Evolutionary conservation across 1,140 invertebrate species (phyloP), one percentile per base, ranked within the genome.

Genomic region (Drosophila varians): DNA sequence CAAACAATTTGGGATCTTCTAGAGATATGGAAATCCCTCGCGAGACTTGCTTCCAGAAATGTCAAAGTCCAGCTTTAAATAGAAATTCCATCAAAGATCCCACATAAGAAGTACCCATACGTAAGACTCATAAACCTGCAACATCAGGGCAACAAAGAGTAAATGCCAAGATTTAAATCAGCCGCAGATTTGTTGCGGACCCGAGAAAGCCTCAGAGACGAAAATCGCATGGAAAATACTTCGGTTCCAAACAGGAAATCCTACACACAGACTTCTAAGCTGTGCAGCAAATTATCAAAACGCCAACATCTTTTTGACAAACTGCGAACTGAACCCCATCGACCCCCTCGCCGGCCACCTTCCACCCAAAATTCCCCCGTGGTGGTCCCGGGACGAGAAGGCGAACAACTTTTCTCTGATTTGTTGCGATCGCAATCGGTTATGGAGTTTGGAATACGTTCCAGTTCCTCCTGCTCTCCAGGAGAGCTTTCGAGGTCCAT

Each of bases 231-330:
- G 36, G 54, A 79, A 62, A 62, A 73, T 65, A 70, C 65, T 72
- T 65, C 75, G 56, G 12, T 45, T 18, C 47, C 16, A 84, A 87
- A 87, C 82, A 82, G 82, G 82, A 87, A 87, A 87, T 87, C 83
- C 82, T 87, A 87, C 77, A 77, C 82, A 82, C 34, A 48, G 60
- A 58, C 64, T 73, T 55, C 64, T 52, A 40, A 60, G 68, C 48
- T 73, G 55, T 76, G 68, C 51, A 76, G 76, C 72, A 87, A 87
- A 87, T 87, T 87, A 87, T 87, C 82, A 87, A 87, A 87, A 87
- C 82, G 82, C 82, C 82, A 87, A 87, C 82, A 87, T 87, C 82
- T 87, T 87, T 87, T 87, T 87, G 82, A 87, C 82, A 87, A 87
- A 87, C 82, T 87, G 82, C 82, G 61, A 87, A 87, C 70, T 56